Evolutionary conservation across 2,113 vertebrate species (phyloP).

Genomic region (Pelecanus crispus): DNA sequence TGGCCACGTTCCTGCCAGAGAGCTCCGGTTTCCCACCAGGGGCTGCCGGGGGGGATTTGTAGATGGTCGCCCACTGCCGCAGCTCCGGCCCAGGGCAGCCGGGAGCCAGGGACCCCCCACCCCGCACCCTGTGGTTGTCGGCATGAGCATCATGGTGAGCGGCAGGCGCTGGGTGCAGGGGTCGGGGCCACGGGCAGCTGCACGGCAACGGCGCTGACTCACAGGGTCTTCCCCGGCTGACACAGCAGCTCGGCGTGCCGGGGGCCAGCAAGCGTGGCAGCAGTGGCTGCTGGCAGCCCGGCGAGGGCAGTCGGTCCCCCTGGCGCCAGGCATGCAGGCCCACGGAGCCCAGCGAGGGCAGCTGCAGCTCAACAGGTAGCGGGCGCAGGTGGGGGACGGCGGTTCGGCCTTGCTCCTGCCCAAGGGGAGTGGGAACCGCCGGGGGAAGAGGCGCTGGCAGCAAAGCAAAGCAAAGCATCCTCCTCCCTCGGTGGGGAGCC

Average conservation of each 20-base stretch:
- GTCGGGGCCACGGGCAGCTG: neutral
- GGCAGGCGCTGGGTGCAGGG: neutral
- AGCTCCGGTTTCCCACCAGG: neutral
- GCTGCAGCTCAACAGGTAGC: neutral
- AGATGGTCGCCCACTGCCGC: fast-evolving
- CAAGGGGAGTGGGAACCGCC: neutral
- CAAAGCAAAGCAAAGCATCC: neutral
- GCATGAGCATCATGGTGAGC: neutral
- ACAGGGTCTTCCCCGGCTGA: conserved; percentile 18
- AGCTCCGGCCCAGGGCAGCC: fast-evolving
- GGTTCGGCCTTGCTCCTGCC: neutral
- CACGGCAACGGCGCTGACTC: neutral
- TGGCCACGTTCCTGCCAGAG: fast-evolving
- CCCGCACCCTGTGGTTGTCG: neutral
- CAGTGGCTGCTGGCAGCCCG: neutral
- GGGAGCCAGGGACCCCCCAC: neutral
- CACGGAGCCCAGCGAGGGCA: neutral
- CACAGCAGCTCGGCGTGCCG: neutral
- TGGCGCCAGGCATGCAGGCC: neutral
- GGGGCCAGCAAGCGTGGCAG: neutral
- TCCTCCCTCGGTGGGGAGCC: neutral
- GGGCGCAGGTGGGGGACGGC: neutral
- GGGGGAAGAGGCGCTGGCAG: neutral
- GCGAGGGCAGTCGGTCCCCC: fast-evolving
- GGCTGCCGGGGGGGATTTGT: neutral